These are phyloP conservation scores for Catalaphyllia jardinei DNA, from an alignment of 64 coral and sea anemone species.

Conservation along the genomic window DNA sequence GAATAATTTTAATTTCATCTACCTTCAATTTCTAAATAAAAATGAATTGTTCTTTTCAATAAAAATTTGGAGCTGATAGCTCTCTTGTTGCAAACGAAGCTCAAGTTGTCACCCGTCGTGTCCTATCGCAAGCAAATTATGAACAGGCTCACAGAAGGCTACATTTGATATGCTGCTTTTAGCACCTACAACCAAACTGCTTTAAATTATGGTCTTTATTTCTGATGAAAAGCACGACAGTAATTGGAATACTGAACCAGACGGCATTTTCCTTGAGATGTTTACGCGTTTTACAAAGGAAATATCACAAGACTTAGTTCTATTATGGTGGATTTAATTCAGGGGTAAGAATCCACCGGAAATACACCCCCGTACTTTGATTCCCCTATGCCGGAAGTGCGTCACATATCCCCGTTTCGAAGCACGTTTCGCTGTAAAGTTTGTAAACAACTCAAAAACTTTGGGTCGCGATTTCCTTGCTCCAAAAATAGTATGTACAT, in stretches of 20 bases:
- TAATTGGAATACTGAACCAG: background rate
- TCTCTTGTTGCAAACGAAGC: too few species aligned
- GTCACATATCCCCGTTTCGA: background rate
- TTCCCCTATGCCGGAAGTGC: constrained; percentile 1
- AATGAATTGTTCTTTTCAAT: too few species aligned
- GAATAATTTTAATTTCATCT: too few species aligned
- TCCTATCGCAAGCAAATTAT: too few species aligned
- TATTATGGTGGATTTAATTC: background rate
- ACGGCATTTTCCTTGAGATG: background rate
- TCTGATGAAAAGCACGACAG: background rate
- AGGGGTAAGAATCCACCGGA: background rate
- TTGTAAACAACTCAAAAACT: background rate
- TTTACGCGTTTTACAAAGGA: constrained; percentile 2
- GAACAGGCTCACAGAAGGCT: too few species aligned
- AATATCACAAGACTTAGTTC: background rate
- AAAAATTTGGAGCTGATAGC: too few species aligned
- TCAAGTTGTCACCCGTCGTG: too few species aligned
- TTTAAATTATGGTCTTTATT: background rate
- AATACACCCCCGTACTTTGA: constrained; percentile 2
- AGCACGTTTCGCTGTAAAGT: background rate
- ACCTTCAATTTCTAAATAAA: too few species aligned
- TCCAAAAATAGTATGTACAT: background rate
- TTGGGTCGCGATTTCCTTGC: background rate
- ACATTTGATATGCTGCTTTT: too few species aligned
- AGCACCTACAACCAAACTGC: too few species aligned